Evolutionary conservation across 2,797 vertebrate genomes (phyloP).

Genomic region (Halcyon smyrnensis): DNA sequence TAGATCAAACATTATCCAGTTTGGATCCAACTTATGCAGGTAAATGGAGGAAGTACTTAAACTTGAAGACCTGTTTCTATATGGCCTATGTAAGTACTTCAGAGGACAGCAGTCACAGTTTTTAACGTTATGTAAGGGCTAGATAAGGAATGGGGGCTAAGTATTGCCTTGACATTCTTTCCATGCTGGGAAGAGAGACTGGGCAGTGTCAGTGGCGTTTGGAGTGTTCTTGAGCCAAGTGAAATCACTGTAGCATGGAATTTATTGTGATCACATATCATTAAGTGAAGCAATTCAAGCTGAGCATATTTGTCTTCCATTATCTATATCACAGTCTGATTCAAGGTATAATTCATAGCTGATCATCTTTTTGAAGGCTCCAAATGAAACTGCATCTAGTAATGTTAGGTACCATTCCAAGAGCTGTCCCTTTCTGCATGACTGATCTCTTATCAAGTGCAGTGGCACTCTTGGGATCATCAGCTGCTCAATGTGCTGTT

Average conservation of each 20-base stretch:
- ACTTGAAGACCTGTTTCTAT: slow-evolving; percentile 96
- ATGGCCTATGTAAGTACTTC: slow-evolving; percentile 92
- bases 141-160: background rate
- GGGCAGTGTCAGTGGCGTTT: background rate
- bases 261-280: background rate
- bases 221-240: background rate
- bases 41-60: slow-evolving; percentile 98
- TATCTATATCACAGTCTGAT: background rate
- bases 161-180: background rate
- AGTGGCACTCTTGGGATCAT: background rate
- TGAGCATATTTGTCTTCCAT: background rate
- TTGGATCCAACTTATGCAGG: slow-evolving; percentile 91
- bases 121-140: background rate
- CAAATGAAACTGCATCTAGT: background rate
- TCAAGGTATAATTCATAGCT: background rate
- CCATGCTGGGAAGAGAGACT: background rate
- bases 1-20: slow-evolving; percentile 94
- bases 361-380: background rate
- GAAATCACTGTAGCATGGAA: background rate
- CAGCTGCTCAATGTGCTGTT: background rate
- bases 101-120: background rate
- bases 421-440: background rate
- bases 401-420: background rate
- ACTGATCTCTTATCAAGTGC: background rate
- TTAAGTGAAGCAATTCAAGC: background rate